Percentiles rank a stretch among this genome's conserved stretches.
Conservation (phyloP, 2,113 vertebrate species). For the Cariama cristata region DNA sequence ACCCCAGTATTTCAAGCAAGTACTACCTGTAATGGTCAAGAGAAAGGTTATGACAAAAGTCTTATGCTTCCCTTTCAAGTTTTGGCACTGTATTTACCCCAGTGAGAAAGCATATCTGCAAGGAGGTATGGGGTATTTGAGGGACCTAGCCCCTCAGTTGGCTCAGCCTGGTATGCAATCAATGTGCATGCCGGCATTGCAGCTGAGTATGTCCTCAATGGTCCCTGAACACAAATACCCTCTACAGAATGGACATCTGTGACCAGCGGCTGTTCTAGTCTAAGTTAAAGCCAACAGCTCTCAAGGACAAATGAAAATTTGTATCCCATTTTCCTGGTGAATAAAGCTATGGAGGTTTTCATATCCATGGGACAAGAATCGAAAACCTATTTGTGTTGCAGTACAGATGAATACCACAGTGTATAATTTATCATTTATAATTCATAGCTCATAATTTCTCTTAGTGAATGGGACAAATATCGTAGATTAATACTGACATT, state of each 20-base stretch:
- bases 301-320: background rate
- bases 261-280: background rate
- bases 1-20: background rate
- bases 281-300: background rate
- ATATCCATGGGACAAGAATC: background rate
- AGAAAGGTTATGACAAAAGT: background rate
- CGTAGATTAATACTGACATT: slow-evolving; percentile 38
- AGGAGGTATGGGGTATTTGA: background rate
- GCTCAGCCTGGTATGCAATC: background rate
- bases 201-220: background rate
- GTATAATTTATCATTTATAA: slow-evolving; percentile 48
- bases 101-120: accelerated
- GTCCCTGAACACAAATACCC: background rate
- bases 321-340: background rate
- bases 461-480: slow-evolving; percentile 37
- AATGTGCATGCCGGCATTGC: background rate
- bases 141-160: background rate
- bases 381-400: background rate
- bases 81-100: background rate
- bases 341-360: background rate
- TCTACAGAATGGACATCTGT: background rate
- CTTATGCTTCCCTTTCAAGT: background rate
- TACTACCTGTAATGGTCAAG: background rate
- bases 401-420: background rate
- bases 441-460: slow-evolving; percentile 31